Evolutionary conservation across 2,113 vertebrate genomes (phyloP).

Genomic region (Bubalus kerabau): DNA sequence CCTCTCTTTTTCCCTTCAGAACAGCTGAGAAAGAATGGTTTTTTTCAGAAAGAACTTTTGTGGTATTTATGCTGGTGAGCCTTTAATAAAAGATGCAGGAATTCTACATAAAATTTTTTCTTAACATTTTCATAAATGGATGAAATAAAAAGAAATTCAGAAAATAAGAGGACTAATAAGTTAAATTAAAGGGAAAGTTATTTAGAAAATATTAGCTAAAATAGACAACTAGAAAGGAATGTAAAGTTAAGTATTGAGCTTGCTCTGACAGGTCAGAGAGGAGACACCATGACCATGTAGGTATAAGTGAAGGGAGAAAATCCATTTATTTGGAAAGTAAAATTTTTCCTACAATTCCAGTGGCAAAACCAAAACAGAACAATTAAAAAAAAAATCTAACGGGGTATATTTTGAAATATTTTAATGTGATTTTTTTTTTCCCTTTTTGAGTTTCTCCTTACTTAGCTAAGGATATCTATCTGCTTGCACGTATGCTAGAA

Average conservation of each 20-base stretch:
- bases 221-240: neutral
- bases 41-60: neutral
- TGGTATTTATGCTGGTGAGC: neutral
- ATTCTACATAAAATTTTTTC: neutral
- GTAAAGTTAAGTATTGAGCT: neutral
- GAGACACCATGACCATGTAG: neutral
- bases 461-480: neutral
- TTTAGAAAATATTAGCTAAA: neutral
- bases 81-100: neutral
- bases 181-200: neutral
- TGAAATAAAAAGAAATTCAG: neutral
- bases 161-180: neutral
- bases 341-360: neutral
- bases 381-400: neutral
- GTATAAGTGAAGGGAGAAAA: neutral
- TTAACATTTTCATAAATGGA: neutral
- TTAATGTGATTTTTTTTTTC: neutral
- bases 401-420: neutral
- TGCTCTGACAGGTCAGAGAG: neutral
- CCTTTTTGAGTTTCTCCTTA: neutral
- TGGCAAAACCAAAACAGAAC: neutral
- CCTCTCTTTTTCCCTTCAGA: neutral
- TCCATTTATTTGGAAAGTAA: slow-evolving; percentile 14
- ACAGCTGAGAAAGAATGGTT: neutral
- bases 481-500: neutral